Percentiles rank a stretch among this genome's conserved stretches.
Conservation (phyloP, 2,113 vertebrate genomes). For the Ammodytes marinus region DNA sequence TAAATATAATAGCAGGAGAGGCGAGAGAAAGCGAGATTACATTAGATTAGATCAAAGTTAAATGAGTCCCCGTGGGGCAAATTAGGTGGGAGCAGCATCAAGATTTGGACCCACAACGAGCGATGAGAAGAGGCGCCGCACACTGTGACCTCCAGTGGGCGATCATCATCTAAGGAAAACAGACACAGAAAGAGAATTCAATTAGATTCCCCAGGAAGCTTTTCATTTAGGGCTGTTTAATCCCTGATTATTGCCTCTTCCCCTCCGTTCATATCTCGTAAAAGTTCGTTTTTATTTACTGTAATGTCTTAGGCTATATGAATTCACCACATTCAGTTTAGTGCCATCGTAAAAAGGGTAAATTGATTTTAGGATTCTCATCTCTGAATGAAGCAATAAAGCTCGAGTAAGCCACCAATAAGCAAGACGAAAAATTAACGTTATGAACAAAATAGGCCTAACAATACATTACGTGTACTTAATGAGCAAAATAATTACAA, state of each 20-base stretch:
- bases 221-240: background rate
- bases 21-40: slow-evolving; percentile 41
- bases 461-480: background rate
- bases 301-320: background rate
- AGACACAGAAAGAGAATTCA: background rate
- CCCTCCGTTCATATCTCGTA: background rate
- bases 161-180: background rate
- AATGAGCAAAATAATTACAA: background rate
- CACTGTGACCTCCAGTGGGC: background rate
- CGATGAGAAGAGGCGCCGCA: background rate
- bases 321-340: background rate
- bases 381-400: background rate
- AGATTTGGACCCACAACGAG: slow-evolving; percentile 19
- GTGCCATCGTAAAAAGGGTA: background rate
- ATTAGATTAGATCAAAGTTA: slow-evolving; percentile 61
- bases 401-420: background rate
- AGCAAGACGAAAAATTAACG: background rate
- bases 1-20: slow-evolving; percentile 1
- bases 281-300: background rate
- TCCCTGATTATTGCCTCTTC: background rate
- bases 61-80: slow-evolving; percentile 29
- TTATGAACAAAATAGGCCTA: background rate
- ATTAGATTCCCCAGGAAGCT: background rate
- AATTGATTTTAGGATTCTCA: background rate
- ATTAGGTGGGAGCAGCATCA: slow-evolving; percentile 16